phyloP scores from a whole-genome alignment of 2,113 vertebrate species.

The Toxostoma redivivum region DNA sequence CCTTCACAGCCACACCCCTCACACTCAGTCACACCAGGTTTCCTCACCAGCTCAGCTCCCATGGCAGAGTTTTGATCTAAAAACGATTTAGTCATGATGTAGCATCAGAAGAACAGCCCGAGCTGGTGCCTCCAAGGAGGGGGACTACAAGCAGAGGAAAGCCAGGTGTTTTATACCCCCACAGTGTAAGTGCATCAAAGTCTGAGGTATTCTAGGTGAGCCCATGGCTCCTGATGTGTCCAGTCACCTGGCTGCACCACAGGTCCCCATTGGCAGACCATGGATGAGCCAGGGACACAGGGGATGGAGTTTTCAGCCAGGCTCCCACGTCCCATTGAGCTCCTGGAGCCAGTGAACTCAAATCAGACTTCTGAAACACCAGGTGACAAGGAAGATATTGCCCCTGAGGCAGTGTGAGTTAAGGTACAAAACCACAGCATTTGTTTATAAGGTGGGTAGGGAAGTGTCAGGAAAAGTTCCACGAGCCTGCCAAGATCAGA shows the following conservation, averaged over 20 bases:
- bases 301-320: neutral
- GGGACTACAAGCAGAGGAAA: neutral
- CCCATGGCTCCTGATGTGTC: neutral
- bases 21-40: neutral
- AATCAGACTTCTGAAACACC: neutral
- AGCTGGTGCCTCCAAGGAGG: neutral
- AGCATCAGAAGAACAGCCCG: neutral
- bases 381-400: neutral
- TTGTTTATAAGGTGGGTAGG: neutral
- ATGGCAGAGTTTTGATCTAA: neutral
- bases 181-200: neutral
- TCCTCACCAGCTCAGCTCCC: neutral
- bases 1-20: neutral
- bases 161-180: neutral
- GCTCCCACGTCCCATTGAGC: rapidly evolving
- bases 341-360: neutral
- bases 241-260: neutral
- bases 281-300: neutral
- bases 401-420: neutral
- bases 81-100: neutral
- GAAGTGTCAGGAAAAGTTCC: neutral
- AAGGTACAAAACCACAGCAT: neutral
- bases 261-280: neutral
- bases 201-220: neutral
- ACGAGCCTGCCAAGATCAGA: neutral